Conservation (phyloP, 2,888 invertebrate species). For the Andrena chrysosceles region DNA sequence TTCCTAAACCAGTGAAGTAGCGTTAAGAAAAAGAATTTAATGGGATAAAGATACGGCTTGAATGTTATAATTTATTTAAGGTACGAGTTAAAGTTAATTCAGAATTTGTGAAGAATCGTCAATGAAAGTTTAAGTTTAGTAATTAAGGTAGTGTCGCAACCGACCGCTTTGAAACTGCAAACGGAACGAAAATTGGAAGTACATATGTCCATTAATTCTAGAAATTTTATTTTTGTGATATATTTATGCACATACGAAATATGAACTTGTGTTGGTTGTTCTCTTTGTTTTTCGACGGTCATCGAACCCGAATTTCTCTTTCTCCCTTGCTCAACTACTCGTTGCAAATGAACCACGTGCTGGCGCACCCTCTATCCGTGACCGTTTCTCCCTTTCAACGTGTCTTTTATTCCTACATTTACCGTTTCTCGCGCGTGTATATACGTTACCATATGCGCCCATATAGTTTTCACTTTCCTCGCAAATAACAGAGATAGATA, state of each 20-base stretch:
- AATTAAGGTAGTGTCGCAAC: background rate
- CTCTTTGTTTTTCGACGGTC: constrained; percentile 55
- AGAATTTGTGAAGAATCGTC: background rate
- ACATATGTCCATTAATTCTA: background rate
- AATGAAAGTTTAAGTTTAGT: background rate
- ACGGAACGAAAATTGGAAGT: background rate
- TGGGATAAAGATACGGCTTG: background rate
- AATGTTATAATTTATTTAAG: background rate
- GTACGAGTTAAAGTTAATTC: background rate
- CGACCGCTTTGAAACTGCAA: background rate
- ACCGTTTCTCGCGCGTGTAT: background rate
- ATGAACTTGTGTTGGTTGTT: constrained; percentile 41
- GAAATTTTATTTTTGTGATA: constrained; percentile 11
- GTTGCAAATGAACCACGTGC: constrained; percentile 59
- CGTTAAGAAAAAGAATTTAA: background rate
- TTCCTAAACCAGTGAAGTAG: no score
- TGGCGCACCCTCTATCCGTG: constrained; percentile 40
- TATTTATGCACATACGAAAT: constrained; percentile 53
- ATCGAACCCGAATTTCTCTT: constrained; percentile 53
- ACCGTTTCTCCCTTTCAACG: constrained; percentile 43
- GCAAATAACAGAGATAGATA: constrained; percentile 1
- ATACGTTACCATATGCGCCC: background rate
- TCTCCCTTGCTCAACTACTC: constrained; percentile 39
- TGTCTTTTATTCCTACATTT: constrained; percentile 46
- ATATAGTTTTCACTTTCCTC: constrained; percentile 7